Conservation (phyloP, 1,140 invertebrate species). For the Panagrolaimus sp. region DNA sequence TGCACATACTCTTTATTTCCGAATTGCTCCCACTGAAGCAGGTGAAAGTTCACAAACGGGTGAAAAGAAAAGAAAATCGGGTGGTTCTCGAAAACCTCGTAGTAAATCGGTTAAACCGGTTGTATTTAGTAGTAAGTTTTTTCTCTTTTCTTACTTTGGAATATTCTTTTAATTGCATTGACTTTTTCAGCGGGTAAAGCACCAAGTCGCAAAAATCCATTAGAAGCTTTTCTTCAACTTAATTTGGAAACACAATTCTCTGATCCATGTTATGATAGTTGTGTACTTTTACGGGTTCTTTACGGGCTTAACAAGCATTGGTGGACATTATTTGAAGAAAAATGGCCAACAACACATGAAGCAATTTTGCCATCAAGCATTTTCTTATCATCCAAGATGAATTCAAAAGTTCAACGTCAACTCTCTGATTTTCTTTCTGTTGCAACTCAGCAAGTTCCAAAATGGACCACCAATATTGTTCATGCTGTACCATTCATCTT, state of each 20-base stretch:
- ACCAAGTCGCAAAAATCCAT: conserved; percentile 23
- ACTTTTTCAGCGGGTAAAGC: conserved; percentile 41
- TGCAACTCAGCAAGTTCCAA: conserved; percentile 53
- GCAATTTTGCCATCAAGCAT: conserved; percentile 36
- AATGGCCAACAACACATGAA: conserved; percentile 41
- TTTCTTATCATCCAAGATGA: conserved; percentile 49
- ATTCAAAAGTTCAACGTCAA: conserved; percentile 53
- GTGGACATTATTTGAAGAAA: conserved; percentile 77
- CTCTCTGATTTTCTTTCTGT: conserved; percentile 54
- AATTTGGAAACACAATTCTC: conserved; percentile 64
- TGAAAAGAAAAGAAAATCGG: neutral
- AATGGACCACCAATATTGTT: conserved; percentile 52
- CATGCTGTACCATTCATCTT: conserved; percentile 49
- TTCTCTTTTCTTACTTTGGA: neutral
- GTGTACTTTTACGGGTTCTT: conserved; percentile 81
- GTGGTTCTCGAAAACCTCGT: neutral
- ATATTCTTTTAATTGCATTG: neutral
- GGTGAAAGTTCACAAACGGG: neutral
- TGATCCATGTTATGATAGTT: conserved; percentile 83
- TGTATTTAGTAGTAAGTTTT: neutral
- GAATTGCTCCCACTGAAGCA: conserved; percentile 43
- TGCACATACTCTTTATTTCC: conserved; percentile 77
- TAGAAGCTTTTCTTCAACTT: conserved; percentile 35
- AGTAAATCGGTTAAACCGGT: neutral
- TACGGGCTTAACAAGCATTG: conserved; percentile 86